A percentile compares a stretch with the other conserved stretches of the same genome.
Conservation (phyloP, 2,797 vertebrate genomes). For the Sorex maritimensis region DNA sequence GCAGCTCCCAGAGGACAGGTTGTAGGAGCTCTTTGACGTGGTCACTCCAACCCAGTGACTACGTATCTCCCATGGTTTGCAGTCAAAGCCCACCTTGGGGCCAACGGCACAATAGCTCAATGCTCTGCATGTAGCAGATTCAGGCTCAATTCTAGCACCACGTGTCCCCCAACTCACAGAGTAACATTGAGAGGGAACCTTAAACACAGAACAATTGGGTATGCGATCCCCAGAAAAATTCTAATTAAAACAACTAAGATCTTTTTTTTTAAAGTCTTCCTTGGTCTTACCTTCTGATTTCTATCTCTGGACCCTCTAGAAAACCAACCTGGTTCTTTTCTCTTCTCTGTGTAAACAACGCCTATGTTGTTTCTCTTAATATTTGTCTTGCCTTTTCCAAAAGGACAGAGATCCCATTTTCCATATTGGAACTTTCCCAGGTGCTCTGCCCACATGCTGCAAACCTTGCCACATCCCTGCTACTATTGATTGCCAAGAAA, state of each 20-base stretch:
- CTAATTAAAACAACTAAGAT: too few species aligned
- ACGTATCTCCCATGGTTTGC: background rate
- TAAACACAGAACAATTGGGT: too few species aligned
- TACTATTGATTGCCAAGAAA: background rate
- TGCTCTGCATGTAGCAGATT: too few species aligned
- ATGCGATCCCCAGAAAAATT: too few species aligned
- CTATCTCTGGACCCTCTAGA: background rate
- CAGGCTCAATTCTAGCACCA: too few species aligned
- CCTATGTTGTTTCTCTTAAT: background rate
- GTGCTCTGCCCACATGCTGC: background rate
- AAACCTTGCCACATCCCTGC: background rate
- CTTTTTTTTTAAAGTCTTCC: too few species aligned
- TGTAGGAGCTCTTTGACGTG: background rate
- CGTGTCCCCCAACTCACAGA: too few species aligned
- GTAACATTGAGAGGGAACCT: too few species aligned
- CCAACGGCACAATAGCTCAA: too few species aligned
- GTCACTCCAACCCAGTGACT: background rate
- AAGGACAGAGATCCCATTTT: background rate
- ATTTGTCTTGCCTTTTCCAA: background rate
- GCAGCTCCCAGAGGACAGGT: background rate
- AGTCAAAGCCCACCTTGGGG: background rate
- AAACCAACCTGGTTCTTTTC: background rate
- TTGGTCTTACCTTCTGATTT: background rate
- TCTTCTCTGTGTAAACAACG: background rate
- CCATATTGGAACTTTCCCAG: background rate